A percentile compares a stretch with the other conserved stretches of the same genome.
These are phyloP conservation scores for Emydura subglobosa DNA, from an alignment of 2,113 vertebrate species.

Conservation along the genomic window DNA sequence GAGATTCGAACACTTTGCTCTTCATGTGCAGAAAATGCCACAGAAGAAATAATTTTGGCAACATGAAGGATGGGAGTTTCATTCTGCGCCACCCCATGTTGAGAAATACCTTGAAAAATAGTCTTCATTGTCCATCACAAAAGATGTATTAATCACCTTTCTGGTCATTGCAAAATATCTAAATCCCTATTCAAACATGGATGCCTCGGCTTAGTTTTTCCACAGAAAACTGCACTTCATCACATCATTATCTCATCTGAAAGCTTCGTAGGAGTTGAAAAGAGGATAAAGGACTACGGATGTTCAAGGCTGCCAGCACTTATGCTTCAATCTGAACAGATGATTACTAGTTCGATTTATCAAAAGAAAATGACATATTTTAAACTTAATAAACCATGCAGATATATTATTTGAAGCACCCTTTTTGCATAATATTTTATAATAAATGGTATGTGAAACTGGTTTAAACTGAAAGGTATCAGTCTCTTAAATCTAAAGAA, in stretches of 20 bases:
- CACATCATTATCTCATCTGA: not conserved
- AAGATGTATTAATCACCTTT: not conserved
- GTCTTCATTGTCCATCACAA: slow-evolving; percentile 1
- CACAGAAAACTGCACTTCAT: not conserved
- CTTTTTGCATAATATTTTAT: not conserved
- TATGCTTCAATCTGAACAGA: slow-evolving; percentile 2
- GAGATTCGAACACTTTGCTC: slow-evolving; percentile 38
- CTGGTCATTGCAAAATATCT: not conserved
- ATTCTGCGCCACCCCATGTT: slow-evolving; percentile 12
- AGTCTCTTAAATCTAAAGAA: not conserved
- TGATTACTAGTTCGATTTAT: not conserved
- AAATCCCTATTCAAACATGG: not conserved
- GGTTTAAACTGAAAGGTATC: not conserved
- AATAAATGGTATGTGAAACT: not conserved
- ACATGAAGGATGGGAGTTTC: not conserved
- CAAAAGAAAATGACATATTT: not conserved
- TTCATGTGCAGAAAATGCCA: slow-evolving; percentile 50
- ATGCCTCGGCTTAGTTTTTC: not conserved
- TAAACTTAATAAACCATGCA: not conserved
- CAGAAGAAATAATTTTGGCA: slow-evolving; percentile 8
- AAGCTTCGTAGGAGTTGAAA: not conserved
- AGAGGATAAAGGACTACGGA: not conserved
- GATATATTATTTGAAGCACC: not conserved
- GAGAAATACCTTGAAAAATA: slow-evolving; percentile 27
- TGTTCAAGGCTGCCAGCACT: not conserved